Conservation (phyloP, 2,888 invertebrate species). For the Ametastegia equiseti region DNA sequence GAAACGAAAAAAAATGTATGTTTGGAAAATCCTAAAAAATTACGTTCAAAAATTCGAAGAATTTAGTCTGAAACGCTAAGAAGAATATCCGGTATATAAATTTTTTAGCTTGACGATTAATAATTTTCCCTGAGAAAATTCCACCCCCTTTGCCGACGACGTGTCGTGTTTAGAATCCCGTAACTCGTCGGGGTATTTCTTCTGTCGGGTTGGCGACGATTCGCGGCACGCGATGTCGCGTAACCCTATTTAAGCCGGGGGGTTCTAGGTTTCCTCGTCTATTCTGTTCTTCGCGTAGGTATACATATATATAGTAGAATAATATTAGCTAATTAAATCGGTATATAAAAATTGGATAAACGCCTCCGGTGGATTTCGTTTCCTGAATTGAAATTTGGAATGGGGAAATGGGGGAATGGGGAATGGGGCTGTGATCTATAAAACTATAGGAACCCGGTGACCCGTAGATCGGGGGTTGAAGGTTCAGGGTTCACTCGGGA, state of each 20-base stretch:
- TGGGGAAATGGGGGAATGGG: no score
- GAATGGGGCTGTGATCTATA: constrained; percentile 17
- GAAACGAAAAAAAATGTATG: no score
- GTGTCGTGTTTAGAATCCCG: constrained; percentile 61
- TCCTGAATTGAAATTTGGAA: no score
- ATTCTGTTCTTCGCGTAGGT: neutral
- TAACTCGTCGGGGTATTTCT: constrained; percentile 60
- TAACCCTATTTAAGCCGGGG: neutral
- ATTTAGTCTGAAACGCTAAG: no score
- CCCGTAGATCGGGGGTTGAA: neutral
- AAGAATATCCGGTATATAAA: neutral
- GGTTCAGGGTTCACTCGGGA: no score
- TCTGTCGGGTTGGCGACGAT: constrained; percentile 60
- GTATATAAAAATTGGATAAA: constrained; percentile 32
- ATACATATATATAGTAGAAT: constrained; percentile 6
- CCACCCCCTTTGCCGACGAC: neutral
- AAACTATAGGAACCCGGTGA: neutral
- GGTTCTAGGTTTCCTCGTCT: neutral
- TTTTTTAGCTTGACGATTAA: neutral
- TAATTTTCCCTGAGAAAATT: neutral
- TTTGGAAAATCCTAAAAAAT: no score
- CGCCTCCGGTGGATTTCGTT: constrained; percentile 11
- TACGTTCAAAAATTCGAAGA: no score
- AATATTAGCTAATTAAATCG: constrained; percentile 27
- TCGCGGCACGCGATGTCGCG: constrained; percentile 27